Evolutionary conservation across 2,113 vertebrate species (phyloP), one percentile per base, ranked within the genome.

Genomic region (Lophius piscatorius): DNA sequence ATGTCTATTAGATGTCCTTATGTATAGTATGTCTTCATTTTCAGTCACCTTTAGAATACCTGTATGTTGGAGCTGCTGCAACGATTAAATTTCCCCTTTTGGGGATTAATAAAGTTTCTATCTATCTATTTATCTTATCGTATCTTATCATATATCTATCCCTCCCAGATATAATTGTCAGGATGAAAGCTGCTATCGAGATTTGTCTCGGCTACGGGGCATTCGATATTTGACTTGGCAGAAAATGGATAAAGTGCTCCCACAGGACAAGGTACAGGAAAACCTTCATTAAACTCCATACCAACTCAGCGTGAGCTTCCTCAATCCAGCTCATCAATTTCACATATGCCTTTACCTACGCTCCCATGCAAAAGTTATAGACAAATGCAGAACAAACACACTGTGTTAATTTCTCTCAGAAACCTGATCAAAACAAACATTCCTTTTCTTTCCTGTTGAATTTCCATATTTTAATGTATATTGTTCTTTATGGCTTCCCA

Each of bases 171-270:
- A 98, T 89, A 99, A 99, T 69, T 99, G 97, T 90, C 94, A 96
- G 69, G 97, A 99, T 82, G 94, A 96, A 63, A 94, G 94, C 77
- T 99, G 97, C 77, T 99, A 99, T 85, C 86, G 93, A 61, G 97
- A 99, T 85, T 80, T 99, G 92, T 97, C 97, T 45, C 93, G 95
- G 76, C 93, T 99, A 59, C 89, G 97, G 64, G 97, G 97, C 4
- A 38, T 99, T 45, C 91, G 89, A 75, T 99, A 99, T 63, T 84
- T 96, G 86, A 99, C 97, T 11, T 99, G 97, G 97, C 83, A 87
- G 74, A 94, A 91, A 83, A 91, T 76, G 81, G 92, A 90, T 87
- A 97, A 95, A 92, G 94, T 99, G 3, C 91, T 95, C 72, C 95
- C 95, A 71, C 94, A 98, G 45, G 97, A 99, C 80, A 94, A 94